Evolutionary conservation across 2,797 vertebrate genomes (phyloP), one percentile per base, ranked within the genome.

Genomic region (Gallinago nigripennis): DNA sequence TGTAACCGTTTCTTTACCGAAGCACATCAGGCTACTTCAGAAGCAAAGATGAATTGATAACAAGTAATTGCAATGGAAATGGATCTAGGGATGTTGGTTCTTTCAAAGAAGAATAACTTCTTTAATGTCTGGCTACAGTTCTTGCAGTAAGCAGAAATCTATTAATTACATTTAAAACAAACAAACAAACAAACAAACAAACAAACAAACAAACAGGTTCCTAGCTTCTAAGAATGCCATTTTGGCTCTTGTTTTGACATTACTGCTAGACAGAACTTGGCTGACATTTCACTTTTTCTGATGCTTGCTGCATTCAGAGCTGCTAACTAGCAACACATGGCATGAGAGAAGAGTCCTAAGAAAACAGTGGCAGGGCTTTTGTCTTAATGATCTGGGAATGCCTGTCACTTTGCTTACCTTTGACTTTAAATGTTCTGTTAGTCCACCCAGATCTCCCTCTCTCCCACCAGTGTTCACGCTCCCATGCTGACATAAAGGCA

Each of bases 321-420:
- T 93, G 86, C 90, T 98, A 97, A 97, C 90, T 92, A 94, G 63
- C 96, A 97, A 95, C 91, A 96, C 28, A 76, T 87, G 93, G 57
- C 86, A 35, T 39, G 60, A 85, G 77, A 95, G 58, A 58, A 23
- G 58, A 97, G 30, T 78, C 78, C 63, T 53, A 95, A 66, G 87
- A 88, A 95, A 92, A 77, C 64, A 66, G 80, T 77, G 82, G 90
- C 82, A 95, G 48, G 46, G 69, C 56, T 95, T 97, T 88, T 89
- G 39, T 84, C 71, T 86, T 94, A 94, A 79, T 90, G 88, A 92
- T 87, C 92, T 95, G 88, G 73, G 77, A 94, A 92, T 77, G 81
- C 93, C 77, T 46, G 57, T 65, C 90, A 86, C 65, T 97, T 90
- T 16, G 17, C 18, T 30, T 82, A 61, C 23, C 53, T 90, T 69